Percentiles rank a stretch among this genome's conserved stretches.
Evolutionary conservation across 2,888 invertebrate genomes (phyloP).

Genomic region (Tenthredo amoena): DNA sequence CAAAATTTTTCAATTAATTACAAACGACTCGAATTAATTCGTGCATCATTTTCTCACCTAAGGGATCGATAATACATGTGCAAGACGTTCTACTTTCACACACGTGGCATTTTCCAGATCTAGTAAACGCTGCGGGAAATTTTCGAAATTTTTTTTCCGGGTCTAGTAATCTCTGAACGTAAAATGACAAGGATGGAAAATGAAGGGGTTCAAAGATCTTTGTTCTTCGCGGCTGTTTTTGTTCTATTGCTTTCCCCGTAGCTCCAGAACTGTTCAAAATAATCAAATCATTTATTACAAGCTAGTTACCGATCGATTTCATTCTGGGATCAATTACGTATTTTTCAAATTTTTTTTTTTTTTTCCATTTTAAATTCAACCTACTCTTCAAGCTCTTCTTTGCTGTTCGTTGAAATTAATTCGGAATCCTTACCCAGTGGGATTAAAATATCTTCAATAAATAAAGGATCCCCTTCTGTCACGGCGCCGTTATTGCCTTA

Average conservation of each 20-base stretch:
- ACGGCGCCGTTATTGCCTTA: slow-evolving; percentile 80
- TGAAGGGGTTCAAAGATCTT: slow-evolving; percentile 63
- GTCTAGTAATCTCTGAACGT: slow-evolving; percentile 58
- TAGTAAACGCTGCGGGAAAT: background rate
- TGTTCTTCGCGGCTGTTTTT: slow-evolving; percentile 44
- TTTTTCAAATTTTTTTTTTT: background rate
- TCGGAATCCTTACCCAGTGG: slow-evolving; percentile 71
- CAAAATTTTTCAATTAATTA: background rate
- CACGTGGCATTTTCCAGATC: slow-evolving; percentile 58
- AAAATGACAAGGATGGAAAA: slow-evolving; percentile 58
- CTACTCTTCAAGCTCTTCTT: background rate
- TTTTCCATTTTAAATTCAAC: background rate
- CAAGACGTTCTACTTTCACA: slow-evolving; percentile 57
- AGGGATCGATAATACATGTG: slow-evolving; percentile 55
- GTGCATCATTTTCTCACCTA: background rate
- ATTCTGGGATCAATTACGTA: background rate
- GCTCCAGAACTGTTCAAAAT: background rate
- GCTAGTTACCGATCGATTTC: background rate
- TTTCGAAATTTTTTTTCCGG: background rate
- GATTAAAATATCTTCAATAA: slow-evolving; percentile 79
- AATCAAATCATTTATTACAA: background rate
- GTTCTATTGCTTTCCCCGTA: background rate
- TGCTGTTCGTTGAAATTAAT: slow-evolving; percentile 61
- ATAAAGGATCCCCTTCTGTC: slow-evolving; percentile 79
- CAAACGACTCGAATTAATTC: background rate